These are phyloP conservation scores for Portevinia maculata DNA, from an alignment of 2,888 invertebrate species.

Conservation along the genomic window DNA sequence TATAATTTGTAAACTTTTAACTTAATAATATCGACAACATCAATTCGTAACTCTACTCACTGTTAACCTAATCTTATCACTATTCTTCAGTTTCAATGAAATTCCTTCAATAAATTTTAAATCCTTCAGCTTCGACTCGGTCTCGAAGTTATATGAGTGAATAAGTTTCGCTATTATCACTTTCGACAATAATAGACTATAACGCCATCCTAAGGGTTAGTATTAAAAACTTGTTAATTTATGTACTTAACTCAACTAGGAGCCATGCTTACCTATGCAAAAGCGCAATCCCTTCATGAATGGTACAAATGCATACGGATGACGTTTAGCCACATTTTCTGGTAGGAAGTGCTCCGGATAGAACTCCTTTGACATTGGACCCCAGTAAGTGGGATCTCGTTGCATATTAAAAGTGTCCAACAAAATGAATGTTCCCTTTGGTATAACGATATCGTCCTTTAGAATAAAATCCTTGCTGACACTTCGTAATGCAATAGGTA, in stretches of 20 bases:
- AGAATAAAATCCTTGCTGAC: slow-evolving; percentile 79
- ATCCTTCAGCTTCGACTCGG: slow-evolving; percentile 77
- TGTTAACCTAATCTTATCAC: slow-evolving; percentile 65
- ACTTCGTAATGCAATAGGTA: slow-evolving; percentile 80
- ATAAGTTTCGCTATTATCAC: slow-evolving; percentile 79
- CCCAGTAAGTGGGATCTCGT: slow-evolving; percentile 80
- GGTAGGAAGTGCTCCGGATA: slow-evolving; percentile 79
- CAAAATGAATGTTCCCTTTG: slow-evolving; percentile 79
- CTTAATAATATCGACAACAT: not conserved
- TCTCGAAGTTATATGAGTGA: slow-evolving; percentile 78
- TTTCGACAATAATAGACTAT: slow-evolving; percentile 80
- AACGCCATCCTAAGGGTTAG: slow-evolving; percentile 78
- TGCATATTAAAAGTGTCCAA: slow-evolving; percentile 81
- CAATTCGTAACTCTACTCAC: slow-evolving; percentile 58
- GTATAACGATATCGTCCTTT: slow-evolving; percentile 76
- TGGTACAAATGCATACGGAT: slow-evolving; percentile 80
- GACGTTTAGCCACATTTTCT: slow-evolving; percentile 74
- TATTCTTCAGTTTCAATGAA: slow-evolving; percentile 78
- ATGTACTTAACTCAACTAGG: slow-evolving; percentile 1
- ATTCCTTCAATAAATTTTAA: slow-evolving; percentile 80
- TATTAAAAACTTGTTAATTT: slow-evolving; percentile 11
- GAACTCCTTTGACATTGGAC: slow-evolving; percentile 78
- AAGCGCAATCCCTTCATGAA: slow-evolving; percentile 81
- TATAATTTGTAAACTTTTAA: too few species aligned
- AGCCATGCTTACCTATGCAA: slow-evolving; percentile 78